A percentile compares a stretch with the other conserved stretches of the same genome.
Evolutionary conservation across 2,797 vertebrate genomes (phyloP).

Genomic region (Lithobates pipiens): DNA sequence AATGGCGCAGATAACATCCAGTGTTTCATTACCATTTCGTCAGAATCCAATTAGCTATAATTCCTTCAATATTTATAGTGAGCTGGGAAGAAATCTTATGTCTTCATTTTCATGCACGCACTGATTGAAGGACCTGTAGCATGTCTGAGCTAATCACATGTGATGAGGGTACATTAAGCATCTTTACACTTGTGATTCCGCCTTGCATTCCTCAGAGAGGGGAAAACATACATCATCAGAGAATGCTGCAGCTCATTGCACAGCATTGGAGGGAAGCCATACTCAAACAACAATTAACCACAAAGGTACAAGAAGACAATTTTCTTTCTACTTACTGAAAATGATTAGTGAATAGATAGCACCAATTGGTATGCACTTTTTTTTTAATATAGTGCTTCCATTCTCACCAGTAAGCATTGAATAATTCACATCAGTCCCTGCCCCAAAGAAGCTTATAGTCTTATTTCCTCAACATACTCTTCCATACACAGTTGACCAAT

Average conservation of each 20-base stretch:
- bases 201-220: constrained; percentile 3
- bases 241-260: constrained; percentile 22
- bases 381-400: no score
- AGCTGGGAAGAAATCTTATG: constrained; percentile 45
- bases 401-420: no score
- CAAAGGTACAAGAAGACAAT: background rate
- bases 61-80: constrained; percentile 57
- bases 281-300: constrained; percentile 5
- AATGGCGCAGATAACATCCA: constrained; percentile 60
- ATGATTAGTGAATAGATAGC: background rate
- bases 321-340: background rate
- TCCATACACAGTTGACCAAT: no score
- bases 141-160: constrained; percentile 45
- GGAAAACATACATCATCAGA: constrained; percentile 38
- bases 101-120: constrained; percentile 27
- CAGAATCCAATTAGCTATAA: constrained; percentile 61
- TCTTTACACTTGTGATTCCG: constrained; percentile 30
- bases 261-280: background rate
- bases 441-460: no score
- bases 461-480: no score
- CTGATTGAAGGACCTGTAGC: constrained; percentile 45
- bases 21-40: constrained; percentile 56
- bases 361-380: no score
- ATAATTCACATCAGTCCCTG: no score
- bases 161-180: constrained; percentile 49